phyloP scores from a whole-genome alignment of 1,140 invertebrate species.

The Lepidostoma basale region DNA sequence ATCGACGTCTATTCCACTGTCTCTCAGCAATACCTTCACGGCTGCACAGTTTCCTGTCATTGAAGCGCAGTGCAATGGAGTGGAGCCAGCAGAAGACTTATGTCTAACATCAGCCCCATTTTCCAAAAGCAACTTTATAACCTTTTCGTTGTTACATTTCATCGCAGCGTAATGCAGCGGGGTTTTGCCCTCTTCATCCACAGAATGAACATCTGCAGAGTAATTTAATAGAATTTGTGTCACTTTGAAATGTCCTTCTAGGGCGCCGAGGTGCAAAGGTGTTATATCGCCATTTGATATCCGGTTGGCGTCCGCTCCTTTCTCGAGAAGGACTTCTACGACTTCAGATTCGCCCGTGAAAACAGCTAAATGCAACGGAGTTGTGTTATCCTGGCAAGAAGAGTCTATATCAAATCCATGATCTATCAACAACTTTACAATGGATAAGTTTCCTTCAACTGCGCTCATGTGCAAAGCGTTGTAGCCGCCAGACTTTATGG shows the following conservation, averaged over 20 bases:
- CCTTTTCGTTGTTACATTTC: too few relatives aligned
- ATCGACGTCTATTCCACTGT: neutral
- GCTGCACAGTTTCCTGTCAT: neutral
- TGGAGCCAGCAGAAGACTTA: too few relatives aligned
- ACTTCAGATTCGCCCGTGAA: neutral
- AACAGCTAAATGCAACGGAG: neutral
- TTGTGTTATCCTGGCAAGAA: neutral
- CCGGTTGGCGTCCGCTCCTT: neutral
- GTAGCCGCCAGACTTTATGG: neutral
- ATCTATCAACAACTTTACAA: neutral
- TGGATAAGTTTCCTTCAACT: neutral
- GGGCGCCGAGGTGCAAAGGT: too few relatives aligned
- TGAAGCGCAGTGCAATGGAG: neutral
- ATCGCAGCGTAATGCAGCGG: too few relatives aligned
- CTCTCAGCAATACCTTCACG: neutral
- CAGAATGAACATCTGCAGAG: too few relatives aligned
- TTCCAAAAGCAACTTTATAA: too few relatives aligned
- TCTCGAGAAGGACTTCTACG: neutral
- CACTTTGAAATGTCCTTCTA: too few relatives aligned
- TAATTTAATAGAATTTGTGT: too few relatives aligned
- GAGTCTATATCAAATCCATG: neutral
- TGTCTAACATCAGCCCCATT: too few relatives aligned
- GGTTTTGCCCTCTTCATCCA: too few relatives aligned
- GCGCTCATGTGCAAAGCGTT: neutral
- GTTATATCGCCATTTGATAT: neutral